phyloP scores from a whole-genome alignment of 2,888 invertebrate genomes.

The Mylabris sibirica region DNA sequence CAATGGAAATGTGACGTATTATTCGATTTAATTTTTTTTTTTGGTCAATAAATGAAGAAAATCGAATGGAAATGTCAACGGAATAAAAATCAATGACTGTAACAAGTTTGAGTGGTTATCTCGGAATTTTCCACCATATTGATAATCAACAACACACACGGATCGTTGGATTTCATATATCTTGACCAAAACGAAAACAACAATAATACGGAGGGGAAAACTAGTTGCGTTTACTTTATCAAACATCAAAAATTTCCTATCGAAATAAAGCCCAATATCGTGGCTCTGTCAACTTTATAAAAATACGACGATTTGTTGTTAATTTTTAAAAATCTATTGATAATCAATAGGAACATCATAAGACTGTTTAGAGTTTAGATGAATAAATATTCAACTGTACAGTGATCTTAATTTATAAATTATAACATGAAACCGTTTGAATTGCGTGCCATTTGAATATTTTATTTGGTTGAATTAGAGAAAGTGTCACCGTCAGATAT shows the following conservation, averaged over 20 bases:
- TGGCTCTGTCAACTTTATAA: no score
- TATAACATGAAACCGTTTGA: slow-evolving; percentile 23
- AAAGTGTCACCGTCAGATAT: slow-evolving; percentile 36
- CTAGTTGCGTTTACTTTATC: neutral
- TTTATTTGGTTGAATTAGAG: slow-evolving; percentile 27
- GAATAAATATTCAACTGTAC: slow-evolving; percentile 20
- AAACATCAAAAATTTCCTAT: neutral
- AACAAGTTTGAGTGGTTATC: slow-evolving; percentile 4
- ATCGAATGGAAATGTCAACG: neutral
- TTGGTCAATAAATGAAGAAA: neutral
- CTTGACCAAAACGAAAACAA: neutral
- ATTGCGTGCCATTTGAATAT: slow-evolving; percentile 30
- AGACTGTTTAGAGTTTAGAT: no score
- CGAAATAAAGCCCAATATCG: neutral
- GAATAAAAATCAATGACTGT: neutral
- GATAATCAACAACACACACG: slow-evolving; percentile 1
- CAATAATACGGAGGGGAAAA: no score
- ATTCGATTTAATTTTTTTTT: neutral
- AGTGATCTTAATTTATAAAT: slow-evolving; percentile 35
- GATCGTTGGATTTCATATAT: neutral
- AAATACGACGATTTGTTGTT: no score
- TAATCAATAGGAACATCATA: no score
- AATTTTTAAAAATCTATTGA: no score
- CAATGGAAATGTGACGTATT: neutral
- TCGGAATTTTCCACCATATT: slow-evolving; percentile 4